A percentile compares a stretch with the other conserved stretches of the same genome.
Conservation (phyloP, 1,140 invertebrate genomes). For the Oryzaephilus surinamensis region DNA sequence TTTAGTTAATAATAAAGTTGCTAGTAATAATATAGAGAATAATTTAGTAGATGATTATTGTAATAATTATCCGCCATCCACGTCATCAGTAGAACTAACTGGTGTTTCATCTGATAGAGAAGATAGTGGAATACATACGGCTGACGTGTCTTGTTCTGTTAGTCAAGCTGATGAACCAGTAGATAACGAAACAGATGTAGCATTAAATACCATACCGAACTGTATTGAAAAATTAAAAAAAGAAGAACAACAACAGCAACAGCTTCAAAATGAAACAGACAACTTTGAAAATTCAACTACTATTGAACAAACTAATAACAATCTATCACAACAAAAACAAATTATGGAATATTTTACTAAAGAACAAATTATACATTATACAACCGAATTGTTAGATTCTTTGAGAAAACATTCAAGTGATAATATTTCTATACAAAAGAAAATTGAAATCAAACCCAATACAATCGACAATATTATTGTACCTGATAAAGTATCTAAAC, state of each 20-base stretch:
- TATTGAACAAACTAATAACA: not conserved
- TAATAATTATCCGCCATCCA: constrained; percentile 41
- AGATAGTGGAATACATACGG: constrained; percentile 72
- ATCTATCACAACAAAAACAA: constrained; percentile 1
- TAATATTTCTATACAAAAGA: constrained; percentile 4
- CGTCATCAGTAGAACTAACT: constrained; percentile 40
- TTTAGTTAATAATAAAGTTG: constrained; percentile 25
- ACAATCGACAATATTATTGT: constrained; percentile 2
- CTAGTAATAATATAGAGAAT: constrained; percentile 38
- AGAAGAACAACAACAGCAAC: constrained; percentile 11
- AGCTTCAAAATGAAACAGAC: constrained; percentile 13
- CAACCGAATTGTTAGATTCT: constrained; percentile 7
- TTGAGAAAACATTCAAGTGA: constrained; percentile 7
- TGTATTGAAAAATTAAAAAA: constrained; percentile 26
- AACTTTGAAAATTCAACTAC: constrained; percentile 6
- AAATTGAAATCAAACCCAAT: constrained; percentile 6
- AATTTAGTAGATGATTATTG: constrained; percentile 34
- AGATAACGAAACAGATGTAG: constrained; percentile 20
- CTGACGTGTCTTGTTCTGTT: constrained; percentile 64
- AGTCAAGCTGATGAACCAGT: constrained; percentile 59
- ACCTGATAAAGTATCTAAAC: no score
- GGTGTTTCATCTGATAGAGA: constrained; percentile 58
- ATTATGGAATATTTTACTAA: constrained; percentile 1
- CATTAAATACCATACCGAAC: constrained; percentile 18
- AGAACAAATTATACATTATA: no score